These are phyloP conservation scores for Lordiphosa stackelbergi DNA, from an alignment of 1,140 invertebrate species.

Conservation along the genomic window DNA sequence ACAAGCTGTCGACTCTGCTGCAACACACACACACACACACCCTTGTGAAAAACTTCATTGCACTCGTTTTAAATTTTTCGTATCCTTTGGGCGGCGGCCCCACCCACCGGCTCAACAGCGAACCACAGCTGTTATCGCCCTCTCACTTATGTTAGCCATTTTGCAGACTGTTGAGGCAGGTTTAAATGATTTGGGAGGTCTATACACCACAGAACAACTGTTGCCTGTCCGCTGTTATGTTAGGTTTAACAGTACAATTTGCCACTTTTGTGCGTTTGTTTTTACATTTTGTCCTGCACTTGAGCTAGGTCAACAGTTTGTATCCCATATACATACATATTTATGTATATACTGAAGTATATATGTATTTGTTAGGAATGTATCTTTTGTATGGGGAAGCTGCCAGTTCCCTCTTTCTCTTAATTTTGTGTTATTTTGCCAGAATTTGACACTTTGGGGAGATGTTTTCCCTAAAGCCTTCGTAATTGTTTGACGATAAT, in stretches of 20 bases:
- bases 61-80: constrained; percentile 47
- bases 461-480: background rate
- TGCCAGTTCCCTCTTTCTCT: background rate
- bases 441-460: background rate
- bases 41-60: constrained; percentile 33
- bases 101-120: constrained; percentile 15
- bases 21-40: background rate
- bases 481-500: too few relatives aligned
- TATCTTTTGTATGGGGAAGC: constrained; percentile 18
- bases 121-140: constrained; percentile 19
- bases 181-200: background rate
- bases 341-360: background rate
- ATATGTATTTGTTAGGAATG: constrained; percentile 4
- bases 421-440: too few relatives aligned
- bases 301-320: constrained; percentile 47
- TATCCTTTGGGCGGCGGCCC: constrained; percentile 46
- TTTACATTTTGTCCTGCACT: constrained; percentile 15
- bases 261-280: constrained; percentile 17
- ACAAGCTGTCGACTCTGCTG: constrained; percentile 50
- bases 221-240: background rate
- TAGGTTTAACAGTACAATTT: constrained; percentile 4
- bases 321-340: constrained; percentile 12
- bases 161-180: constrained; percentile 12
- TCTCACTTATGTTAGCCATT: background rate
- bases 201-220: too few relatives aligned